These are phyloP conservation scores for Pao palembangensis DNA, from an alignment of 2,113 vertebrate genomes.

Conservation along the genomic window DNA sequence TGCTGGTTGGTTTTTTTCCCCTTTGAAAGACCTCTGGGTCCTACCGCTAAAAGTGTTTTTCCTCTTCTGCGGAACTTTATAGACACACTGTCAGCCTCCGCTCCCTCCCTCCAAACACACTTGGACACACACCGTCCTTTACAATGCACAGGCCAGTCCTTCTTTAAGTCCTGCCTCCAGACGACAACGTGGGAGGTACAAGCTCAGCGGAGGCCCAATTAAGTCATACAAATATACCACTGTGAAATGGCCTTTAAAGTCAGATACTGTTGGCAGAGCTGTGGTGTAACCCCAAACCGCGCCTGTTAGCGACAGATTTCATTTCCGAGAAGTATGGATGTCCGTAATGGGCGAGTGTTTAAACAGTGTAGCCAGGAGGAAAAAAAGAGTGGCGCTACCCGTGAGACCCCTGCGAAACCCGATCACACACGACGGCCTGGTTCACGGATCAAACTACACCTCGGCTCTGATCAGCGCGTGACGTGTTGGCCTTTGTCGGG, in stretches of 20 bases:
- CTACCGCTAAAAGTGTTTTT: constrained; percentile 61
- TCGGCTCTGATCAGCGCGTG: constrained; percentile 47
- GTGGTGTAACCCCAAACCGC: constrained; percentile 77
- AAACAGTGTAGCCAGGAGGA: constrained; percentile 54
- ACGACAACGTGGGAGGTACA: constrained; percentile 39
- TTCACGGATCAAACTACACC: constrained; percentile 75
- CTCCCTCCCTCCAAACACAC: constrained; percentile 4
- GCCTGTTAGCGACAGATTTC: constrained; percentile 62
- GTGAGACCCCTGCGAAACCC: constrained; percentile 66
- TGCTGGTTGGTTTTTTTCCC: constrained; percentile 26
- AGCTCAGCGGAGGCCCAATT: constrained; percentile 40
- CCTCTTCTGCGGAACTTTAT: background rate
- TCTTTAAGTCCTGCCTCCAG: constrained; percentile 27
- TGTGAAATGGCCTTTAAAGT: constrained; percentile 75
- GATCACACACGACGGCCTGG: constrained; percentile 68
- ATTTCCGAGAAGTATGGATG: constrained; percentile 75
- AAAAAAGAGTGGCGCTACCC: constrained; percentile 44
- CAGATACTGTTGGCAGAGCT: constrained; percentile 57
- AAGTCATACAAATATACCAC: constrained; percentile 69
- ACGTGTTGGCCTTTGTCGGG: constrained; percentile 43
- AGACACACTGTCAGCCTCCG: constrained; percentile 16
- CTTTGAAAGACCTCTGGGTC: constrained; percentile 65
- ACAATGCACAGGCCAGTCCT: constrained; percentile 23
- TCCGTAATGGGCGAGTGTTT: constrained; percentile 63
- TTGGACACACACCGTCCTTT: constrained; percentile 3